phyloP scores from a whole-genome alignment of 2,888 invertebrate species.

The Patella ulyssiponensis region DNA sequence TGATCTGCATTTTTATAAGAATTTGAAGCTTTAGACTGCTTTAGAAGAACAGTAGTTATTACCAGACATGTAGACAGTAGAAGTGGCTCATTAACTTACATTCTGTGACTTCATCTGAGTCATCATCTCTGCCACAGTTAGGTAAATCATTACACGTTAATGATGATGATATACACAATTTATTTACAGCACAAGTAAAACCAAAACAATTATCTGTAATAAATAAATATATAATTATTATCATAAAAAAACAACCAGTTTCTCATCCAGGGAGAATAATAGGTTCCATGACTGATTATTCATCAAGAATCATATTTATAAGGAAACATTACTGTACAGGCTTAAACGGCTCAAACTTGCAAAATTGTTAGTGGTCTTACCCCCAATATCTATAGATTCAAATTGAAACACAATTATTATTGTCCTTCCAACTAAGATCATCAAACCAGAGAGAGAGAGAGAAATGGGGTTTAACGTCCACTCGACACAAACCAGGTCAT shows the following conservation, averaged over 20 bases:
- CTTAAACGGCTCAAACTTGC: no score
- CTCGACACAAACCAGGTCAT: no score
- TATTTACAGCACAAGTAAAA: conserved; percentile 66
- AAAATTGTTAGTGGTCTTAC: no score
- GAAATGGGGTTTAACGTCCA: no score
- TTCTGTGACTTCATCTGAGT: conserved; percentile 78
- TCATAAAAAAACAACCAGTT: neutral
- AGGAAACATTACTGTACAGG: neutral
- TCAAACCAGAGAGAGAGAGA: no score
- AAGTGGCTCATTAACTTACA: conserved; percentile 49
- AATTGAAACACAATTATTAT: no score
- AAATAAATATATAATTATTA: neutral
- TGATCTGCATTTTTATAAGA: no score
- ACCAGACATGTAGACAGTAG: no score
- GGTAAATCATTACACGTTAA: conserved; percentile 84
- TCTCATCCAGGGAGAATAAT: neutral
- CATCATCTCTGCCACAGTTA: conserved; percentile 88
- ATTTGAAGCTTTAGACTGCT: no score
- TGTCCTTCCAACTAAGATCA: no score
- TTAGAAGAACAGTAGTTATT: no score
- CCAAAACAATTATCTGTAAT: conserved; percentile 56
- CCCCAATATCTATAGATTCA: no score
- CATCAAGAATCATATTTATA: neutral
- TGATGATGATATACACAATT: conserved; percentile 85
- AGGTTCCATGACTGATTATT: neutral